Conservation (phyloP, 2,797 vertebrate species). For the Lerista edwardsae region DNA sequence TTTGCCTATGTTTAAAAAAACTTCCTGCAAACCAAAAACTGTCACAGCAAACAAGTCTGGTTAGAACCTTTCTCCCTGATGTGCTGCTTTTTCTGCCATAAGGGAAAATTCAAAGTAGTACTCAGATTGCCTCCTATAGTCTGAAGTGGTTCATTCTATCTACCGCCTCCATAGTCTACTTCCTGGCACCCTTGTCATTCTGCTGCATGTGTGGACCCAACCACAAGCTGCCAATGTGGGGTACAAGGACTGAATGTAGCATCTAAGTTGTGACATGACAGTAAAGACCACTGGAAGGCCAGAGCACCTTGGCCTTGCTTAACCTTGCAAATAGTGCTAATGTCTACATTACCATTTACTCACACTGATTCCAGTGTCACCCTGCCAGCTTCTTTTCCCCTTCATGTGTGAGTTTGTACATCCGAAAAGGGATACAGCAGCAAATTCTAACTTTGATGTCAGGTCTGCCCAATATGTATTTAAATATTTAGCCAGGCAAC, state of each 20-base stretch:
- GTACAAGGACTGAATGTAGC: not conserved
- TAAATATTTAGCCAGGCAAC: constrained; percentile 59
- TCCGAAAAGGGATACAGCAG: constrained; percentile 1
- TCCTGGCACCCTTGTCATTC: not conserved
- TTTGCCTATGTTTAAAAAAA: too few species aligned
- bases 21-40: too few species aligned
- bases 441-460: constrained; percentile 22
- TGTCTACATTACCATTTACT: constrained; percentile 13
- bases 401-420: constrained; percentile 26
- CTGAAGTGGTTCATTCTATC: too few species aligned
- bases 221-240: not conserved
- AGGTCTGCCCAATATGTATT: constrained; percentile 22
- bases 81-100: too few species aligned
- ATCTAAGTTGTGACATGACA: not conserved
- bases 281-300: not conserved
- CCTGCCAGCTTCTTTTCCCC: not conserved
- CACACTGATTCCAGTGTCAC: constrained; percentile 1
- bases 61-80: too few species aligned
- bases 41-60: too few species aligned
- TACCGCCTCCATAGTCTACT: too few species aligned
- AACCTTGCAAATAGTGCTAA: not conserved
- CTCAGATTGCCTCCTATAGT: not conserved
- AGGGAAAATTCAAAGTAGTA: too few species aligned
- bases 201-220: not conserved
- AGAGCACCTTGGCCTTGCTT: not conserved